Evolutionary conservation across 2,888 invertebrate species (phyloP), one percentile per base, ranked within the genome.

Genomic region (Taenaris catops): DNA sequence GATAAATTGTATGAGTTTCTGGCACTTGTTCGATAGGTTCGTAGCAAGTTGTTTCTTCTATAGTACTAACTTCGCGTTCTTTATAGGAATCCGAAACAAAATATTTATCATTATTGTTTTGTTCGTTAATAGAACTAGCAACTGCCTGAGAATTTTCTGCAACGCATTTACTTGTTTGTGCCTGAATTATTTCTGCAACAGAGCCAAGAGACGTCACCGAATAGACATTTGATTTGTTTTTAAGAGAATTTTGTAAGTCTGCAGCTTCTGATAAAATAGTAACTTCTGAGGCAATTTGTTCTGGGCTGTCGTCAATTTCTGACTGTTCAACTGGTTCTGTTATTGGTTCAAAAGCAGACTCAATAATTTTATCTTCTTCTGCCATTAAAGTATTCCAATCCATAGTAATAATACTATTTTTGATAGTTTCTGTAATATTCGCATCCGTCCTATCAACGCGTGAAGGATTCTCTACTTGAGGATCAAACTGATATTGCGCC

Each of bases 1-100:
- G 70, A 37, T 91, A 90, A 49, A 93, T 89, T 32, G 76, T 87
- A 36, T 72, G 73, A 8, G 87, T 88, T 56, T 80, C 73, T 17
- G 58, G 40, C 35, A 76, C 66, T 41, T 64, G 60, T 10, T 53
- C 48, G 3, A 67, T 57, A 26, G 74, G 69, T 49, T 67, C 63
- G 37, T 66, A 70, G 3, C 56, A 51, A 38, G 71, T 73, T 24
- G 69, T 55, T 53, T 79, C 72, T 53, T 79, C 66, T 5, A 74
- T 63, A 11, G 71, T 61, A 45, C 68, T 69, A 12, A 66, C 58
- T 4, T 69, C 58, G 18, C 56, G 59, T 43, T 72, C 66, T 46
- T 65, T 73, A 2, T 53, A 8, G n/a, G 53, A 33, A 34, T 73
- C 69, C 6, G 66, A 48, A 4, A 50, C 51, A 45, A 69, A 71